Base-by-base conservation (phyloP, 2,797 vertebrate species). In the Sebastes matsubarae region DNA sequence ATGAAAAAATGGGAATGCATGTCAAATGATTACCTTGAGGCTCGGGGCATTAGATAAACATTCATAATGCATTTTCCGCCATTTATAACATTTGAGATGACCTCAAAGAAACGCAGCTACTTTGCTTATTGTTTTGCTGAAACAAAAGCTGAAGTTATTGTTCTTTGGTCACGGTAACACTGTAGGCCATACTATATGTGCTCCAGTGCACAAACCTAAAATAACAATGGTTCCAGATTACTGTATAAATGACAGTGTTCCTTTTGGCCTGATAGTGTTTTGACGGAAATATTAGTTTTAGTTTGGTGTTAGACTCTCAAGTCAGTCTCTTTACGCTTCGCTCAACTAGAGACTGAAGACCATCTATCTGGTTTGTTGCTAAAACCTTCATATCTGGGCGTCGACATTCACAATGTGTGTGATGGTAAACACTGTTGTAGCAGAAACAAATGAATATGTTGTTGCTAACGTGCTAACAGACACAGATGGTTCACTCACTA, bases 51-150 rank as follows among this genome's bases (percentile, higher is more conserved):
- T 25, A 30, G 24, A 69, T 59, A 60, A 74, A 68, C 54, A 77
- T 76, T 75, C 34, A 69, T 73, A 65, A 81, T 69, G 36, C 27
- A 54, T 67, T 57, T 30, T 71, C 22, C 20, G 4, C 36, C 27
- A 12, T 60, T 64, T 72, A 38, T 25, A 76, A 38, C 24, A 61
- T 77, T 29, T 65, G 55, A 68, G 66, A 77, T 80, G 52, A 83
- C 60, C 68, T 79, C 13, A 55, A 29, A 36, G 60, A 72, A 71
- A 80, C 20, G 9, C 66, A 34, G 50, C 60, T 65, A 29, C 29
- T 83, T 80, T 80, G 13, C 76, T 80, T 76, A 61, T 84, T 84
- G 59, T 87, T 82, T 71, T 77, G 67, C 64, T 67, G n/a, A 73
- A 75, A 73, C 24, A 58, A 58, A 75, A 80, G n/a, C 57, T 42